Evolutionary conservation across 1,140 invertebrate genomes (phyloP).

Genomic region (Achroia grisella): DNA sequence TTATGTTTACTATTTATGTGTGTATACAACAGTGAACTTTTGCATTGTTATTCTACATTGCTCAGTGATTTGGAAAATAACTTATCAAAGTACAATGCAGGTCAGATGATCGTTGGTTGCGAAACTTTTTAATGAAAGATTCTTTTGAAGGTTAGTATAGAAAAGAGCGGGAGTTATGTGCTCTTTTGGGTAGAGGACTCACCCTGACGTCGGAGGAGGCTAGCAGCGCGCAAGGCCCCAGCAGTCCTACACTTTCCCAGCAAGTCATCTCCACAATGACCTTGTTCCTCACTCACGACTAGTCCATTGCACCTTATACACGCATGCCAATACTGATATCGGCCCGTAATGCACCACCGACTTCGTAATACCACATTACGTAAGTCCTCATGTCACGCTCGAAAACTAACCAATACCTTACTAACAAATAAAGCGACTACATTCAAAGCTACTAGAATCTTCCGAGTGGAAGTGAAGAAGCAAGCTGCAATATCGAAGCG

Average conservation of each 20-base stretch:
- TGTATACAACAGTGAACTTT: no score
- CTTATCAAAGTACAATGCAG: constrained; percentile 8
- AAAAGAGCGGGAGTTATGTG: neutral
- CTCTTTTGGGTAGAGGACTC: constrained; percentile 33
- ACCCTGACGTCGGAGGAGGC: constrained; percentile 63
- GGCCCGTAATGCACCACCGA: constrained; percentile 45
- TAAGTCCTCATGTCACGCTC: constrained; percentile 42
- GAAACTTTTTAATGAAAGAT: no score
- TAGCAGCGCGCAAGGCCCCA: constrained; percentile 69
- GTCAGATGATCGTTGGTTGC: neutral
- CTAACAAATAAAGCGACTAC: constrained; percentile 54
- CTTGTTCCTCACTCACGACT: constrained; percentile 73
- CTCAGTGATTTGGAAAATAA: constrained; percentile 14
- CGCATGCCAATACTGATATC: constrained; percentile 33
- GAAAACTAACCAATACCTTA: constrained; percentile 31
- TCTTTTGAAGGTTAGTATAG: no score
- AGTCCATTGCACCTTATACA: constrained; percentile 34
- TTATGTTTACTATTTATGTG: no score
- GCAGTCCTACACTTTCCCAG: constrained; percentile 70
- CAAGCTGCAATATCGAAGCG: constrained; percentile 63
- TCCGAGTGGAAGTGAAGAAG: constrained; percentile 42
- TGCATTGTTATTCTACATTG: no score
- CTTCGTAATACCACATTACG: constrained; percentile 42
- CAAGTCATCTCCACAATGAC: constrained; percentile 63
- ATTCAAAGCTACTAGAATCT: constrained; percentile 44